These are phyloP conservation scores for Otolemur crassicaudatus DNA, from an alignment of 2,797 vertebrate genomes.

Conservation along the genomic window DNA sequence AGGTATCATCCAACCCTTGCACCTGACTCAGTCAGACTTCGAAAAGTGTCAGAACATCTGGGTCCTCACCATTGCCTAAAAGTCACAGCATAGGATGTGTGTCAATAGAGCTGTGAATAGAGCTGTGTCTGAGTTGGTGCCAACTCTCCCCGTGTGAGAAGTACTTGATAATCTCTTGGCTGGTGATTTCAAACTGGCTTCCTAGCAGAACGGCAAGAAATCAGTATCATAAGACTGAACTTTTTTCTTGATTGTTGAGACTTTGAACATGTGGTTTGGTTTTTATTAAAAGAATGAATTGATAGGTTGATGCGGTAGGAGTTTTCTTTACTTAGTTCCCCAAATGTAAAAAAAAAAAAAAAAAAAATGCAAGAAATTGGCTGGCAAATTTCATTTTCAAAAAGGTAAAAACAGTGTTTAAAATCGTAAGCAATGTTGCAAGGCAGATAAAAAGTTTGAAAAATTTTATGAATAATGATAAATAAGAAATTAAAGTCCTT, in stretches of 20 bases:
- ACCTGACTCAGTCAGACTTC: background rate
- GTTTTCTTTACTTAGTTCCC: background rate
- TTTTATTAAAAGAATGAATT: slow-evolving; percentile 43
- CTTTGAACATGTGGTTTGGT: background rate
- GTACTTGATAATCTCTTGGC: slow-evolving; percentile 26
- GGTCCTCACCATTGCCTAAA: background rate
- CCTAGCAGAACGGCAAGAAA: background rate
- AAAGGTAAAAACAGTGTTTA: slow-evolving; percentile 4
- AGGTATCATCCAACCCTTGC: background rate
- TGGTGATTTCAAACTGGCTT: slow-evolving; percentile 22
- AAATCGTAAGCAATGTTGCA: slow-evolving; percentile 22
- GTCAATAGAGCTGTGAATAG: slow-evolving; percentile 38
- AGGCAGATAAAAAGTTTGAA: background rate
- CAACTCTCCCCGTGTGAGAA: background rate
- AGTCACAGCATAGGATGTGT: background rate
- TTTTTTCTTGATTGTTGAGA: slow-evolving; percentile 2
- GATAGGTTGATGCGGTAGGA: background rate
- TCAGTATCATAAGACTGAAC: background rate
- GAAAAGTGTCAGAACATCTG: slow-evolving; percentile 27
- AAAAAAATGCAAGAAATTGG: slow-evolving; percentile 20
- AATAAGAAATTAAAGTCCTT: background rate
- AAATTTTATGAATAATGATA: background rate
- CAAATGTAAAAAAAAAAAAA: background rate
- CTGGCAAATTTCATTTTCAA: background rate
- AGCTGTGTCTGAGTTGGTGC: background rate